Percentiles rank a stretch among this genome's conserved stretches.
Conservation (phyloP, 2,113 vertebrate genomes). For the Pipra filicauda region DNA sequence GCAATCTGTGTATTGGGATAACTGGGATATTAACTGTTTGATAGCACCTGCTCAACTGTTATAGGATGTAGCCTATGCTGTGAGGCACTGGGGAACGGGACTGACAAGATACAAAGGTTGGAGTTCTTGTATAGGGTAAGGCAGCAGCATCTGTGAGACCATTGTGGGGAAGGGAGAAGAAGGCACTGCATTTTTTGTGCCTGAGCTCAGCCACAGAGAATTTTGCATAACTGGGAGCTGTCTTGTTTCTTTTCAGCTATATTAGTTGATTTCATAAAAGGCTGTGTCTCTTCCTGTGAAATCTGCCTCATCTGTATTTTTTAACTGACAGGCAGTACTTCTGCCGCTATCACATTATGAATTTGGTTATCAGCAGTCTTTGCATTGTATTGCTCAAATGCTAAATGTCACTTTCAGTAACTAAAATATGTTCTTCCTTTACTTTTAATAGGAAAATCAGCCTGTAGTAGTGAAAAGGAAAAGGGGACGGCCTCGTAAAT, state of each 20-base stretch:
- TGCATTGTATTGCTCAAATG: not conserved
- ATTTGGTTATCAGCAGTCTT: not conserved
- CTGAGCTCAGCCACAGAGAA: not conserved
- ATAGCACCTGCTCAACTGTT: not conserved
- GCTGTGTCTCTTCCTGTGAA: not conserved
- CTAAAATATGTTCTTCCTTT: not conserved
- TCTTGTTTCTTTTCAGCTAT: not conserved
- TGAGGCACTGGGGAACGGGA: not conserved
- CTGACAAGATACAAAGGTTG: not conserved
- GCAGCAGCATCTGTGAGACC: not conserved
- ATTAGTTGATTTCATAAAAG: not conserved
- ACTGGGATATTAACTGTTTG: not conserved
- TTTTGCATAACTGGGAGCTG: not conserved
- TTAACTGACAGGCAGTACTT: not conserved
- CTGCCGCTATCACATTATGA: not conserved
- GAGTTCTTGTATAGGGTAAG: not conserved
- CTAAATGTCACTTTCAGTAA: not conserved
- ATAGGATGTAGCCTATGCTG: not conserved
- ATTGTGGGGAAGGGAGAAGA: not conserved
- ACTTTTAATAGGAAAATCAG: constrained; percentile 63
- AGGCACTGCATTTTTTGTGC: not conserved
- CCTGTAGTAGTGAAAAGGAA: constrained; percentile 74
- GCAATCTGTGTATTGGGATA: not conserved
- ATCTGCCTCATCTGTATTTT: not conserved
- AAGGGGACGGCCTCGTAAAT: constrained; percentile 79